Percentiles rank a stretch among this genome's conserved stretches.
Conservation (phyloP, 1,140 invertebrate species). For the Paralvinella palmiformis region DNA sequence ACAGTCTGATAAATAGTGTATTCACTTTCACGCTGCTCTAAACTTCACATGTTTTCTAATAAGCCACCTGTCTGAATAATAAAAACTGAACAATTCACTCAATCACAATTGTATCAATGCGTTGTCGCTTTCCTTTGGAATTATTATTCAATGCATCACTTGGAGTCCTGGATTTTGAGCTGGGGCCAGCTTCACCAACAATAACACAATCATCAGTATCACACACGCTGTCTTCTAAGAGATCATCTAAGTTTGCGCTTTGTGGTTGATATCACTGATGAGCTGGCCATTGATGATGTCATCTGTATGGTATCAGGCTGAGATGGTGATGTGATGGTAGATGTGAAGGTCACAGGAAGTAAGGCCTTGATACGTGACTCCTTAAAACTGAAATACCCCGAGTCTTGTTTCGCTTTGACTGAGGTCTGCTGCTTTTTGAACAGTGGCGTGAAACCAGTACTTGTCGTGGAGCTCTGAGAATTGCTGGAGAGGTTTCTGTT, state of each 20-base stretch:
- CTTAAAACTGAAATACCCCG: slow-evolving; percentile 5
- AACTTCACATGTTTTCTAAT: no score
- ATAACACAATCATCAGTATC: neutral
- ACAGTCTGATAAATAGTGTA: no score
- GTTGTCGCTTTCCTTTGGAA: no score
- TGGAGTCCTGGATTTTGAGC: no score
- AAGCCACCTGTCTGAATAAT: no score
- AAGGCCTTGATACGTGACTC: neutral
- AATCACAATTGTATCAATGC: no score
- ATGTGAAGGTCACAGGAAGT: no score
- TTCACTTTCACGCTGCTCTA: no score
- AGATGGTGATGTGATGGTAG: neutral
- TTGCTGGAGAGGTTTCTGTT: slow-evolving; percentile 4
- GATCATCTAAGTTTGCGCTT: neutral
- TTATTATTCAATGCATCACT: no score
- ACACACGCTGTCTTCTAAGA: neutral
- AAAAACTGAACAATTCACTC: no score
- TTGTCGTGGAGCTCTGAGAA: neutral
- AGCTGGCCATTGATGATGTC: neutral
- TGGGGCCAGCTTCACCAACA: neutral
- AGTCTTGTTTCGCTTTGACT: neutral
- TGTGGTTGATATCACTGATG: neutral
- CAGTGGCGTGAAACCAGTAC: slow-evolving; percentile 7
- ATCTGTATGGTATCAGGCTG: no score
- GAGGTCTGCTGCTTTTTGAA: neutral